Percentiles rank a stretch among this genome's conserved stretches.
phyloP scores from a whole-genome alignment of 1,140 invertebrate species.

The Drosophila auraria region DNA sequence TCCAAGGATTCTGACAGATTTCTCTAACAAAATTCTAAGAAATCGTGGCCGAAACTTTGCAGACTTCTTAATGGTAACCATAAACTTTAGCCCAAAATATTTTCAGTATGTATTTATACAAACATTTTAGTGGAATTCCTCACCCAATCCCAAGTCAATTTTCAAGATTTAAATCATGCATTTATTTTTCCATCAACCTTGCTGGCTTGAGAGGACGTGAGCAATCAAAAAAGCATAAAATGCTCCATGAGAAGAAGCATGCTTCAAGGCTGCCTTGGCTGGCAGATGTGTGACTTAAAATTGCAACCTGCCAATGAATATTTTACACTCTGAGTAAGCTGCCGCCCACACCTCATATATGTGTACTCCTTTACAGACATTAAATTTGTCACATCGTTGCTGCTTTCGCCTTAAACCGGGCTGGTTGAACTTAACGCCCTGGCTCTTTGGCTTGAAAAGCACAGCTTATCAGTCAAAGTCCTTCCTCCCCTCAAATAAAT shows the following conservation, averaged over 20 bases:
- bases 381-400: constrained; percentile 18
- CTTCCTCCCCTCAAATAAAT: constrained; percentile 7
- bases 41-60: constrained; percentile 2
- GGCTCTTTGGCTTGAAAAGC: constrained; percentile 28
- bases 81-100: background rate
- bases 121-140: background rate
- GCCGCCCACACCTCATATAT: constrained; percentile 4
- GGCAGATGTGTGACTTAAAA: constrained; percentile 14
- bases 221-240: constrained; percentile 23
- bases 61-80: background rate
- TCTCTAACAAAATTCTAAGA: background rate
- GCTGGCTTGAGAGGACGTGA: constrained; percentile 4
- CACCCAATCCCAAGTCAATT: constrained; percentile 7
- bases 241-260: background rate
- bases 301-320: constrained; percentile 14
- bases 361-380: background rate
- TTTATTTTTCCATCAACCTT: constrained; percentile 10
- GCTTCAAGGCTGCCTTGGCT: background rate
- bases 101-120: background rate
- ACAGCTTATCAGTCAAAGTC: constrained; percentile 39
- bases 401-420: constrained; percentile 12
- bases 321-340: constrained; percentile 18
- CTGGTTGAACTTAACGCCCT: background rate
- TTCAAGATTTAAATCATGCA: constrained; percentile 7
- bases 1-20: background rate